A percentile compares a stretch with the other conserved stretches of the same genome.
Evolutionary conservation across 1,140 invertebrate species (phyloP).

Genomic region (Meteorus sp.): DNA sequence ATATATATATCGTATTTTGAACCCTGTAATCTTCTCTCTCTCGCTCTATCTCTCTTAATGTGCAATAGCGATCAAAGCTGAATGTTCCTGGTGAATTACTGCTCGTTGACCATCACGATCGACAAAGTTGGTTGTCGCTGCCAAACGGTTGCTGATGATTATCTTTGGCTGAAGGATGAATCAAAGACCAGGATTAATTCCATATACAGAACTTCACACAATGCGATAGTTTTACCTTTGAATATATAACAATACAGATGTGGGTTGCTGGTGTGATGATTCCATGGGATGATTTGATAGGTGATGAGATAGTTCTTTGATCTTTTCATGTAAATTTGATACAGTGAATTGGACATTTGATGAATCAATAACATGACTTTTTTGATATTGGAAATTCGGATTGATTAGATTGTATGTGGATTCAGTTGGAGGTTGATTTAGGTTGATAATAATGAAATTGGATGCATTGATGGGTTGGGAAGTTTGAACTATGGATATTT

Average conservation of each 20-base stretch:
- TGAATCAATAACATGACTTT: too few species aligned
- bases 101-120: background rate
- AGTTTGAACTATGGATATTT: too few species aligned
- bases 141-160: background rate
- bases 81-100: constrained; percentile 16
- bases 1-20: constrained; percentile 5
- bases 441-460: too few species aligned
- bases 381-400: too few species aligned
- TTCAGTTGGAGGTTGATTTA: too few species aligned
- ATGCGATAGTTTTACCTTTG: background rate
- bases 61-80: constrained; percentile 10
- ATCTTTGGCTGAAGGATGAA: background rate
- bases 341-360: too few species aligned
- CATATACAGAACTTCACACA: too few species aligned
- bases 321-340: too few species aligned
- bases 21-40: background rate
- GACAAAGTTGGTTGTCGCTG: constrained; percentile 1
- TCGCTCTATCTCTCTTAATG: background rate
- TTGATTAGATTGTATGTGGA: too few species aligned
- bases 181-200: background rate
- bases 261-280: background rate
- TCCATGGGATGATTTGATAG: too few species aligned
- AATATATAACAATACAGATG: background rate
- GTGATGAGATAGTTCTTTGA: too few species aligned
- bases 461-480: too few species aligned